Base-by-base conservation (phyloP, 1,140 invertebrate species). In the Magallana angulata region DNA sequence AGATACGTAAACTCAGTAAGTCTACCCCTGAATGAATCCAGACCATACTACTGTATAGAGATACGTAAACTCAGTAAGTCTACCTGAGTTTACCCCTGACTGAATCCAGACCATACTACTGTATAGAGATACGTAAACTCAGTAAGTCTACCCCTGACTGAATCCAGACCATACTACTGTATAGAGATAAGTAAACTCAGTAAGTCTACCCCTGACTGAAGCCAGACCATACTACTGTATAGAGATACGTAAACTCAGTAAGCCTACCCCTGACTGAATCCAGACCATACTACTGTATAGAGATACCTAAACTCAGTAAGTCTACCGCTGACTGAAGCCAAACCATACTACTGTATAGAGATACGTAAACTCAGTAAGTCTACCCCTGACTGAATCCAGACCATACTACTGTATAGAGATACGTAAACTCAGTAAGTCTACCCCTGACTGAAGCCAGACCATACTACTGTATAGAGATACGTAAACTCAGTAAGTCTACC, bases 41-140 rank as follows among this genome's bases (percentile, higher is more conserved):
- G 84, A 57, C 89, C 86, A 62, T 93, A 91, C 87, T 95, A 92
- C 89, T 91, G 89, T 87, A 81, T 93, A 12, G 90, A 92, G 68
- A 90, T 94, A 68, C 90, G 91, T 57, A 91, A 89, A 88, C 82
- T 93, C 7, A 90, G 93, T 24, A 24, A 81, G 81, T 11, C 89
- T 91, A 64, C n/a, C n/a, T n/a, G n/a, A n/a, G n/a, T n/a, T n/a
- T n/a, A n/a, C 91, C 94, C 62, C 88, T 95, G 24, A 93, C 91
- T 18, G 87, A 89, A 30, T 89, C 91, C 48, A 89, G 84, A 57
- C 89, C 86, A 68, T 93, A 91, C 87, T 95, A 92, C 89, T 91
- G 89, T 87, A 81, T 93, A 12, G 90, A 92, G 68, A 90, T 94
- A 76, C 90, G 91, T 57, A 91, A 89, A 88, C 82, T 93, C 7